Evolutionary conservation across 2,797 vertebrate genomes (phyloP).

Genomic region (Sciurus vulgaris): DNA sequence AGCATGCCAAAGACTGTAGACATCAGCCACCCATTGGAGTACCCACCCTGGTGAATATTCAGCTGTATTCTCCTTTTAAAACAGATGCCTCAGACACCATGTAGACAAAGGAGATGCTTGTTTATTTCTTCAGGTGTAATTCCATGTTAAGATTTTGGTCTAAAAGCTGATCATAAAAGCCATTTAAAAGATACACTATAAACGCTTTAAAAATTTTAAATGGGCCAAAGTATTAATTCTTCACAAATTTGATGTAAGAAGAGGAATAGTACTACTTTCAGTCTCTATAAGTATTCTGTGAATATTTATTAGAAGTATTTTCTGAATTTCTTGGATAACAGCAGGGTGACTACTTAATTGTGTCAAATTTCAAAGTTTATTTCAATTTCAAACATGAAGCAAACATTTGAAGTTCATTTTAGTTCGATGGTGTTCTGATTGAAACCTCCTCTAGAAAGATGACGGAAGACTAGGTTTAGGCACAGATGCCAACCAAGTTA

Average conservation of each 20-base stretch:
- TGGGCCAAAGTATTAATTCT: background rate
- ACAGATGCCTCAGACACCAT: rapidly evolving
- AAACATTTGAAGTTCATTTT: background rate
- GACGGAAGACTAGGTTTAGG: background rate
- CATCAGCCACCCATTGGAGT: conserved; percentile 51
- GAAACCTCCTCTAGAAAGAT: background rate
- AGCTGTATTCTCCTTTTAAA: background rate
- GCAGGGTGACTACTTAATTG: background rate
- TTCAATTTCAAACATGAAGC: background rate
- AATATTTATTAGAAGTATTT: background rate
- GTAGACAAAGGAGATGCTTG: background rate
- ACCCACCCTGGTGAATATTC: conserved; percentile 86
- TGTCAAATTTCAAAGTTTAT: background rate
- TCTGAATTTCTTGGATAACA: background rate
- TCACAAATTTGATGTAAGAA: background rate
- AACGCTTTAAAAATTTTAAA: background rate
- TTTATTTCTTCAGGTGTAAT: background rate
- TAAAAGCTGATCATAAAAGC: background rate
- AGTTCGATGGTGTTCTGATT: background rate
- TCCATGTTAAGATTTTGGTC: background rate
- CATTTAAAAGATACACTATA: background rate
- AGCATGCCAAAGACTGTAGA: background rate
- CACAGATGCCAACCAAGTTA: background rate
- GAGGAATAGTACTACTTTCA: background rate
- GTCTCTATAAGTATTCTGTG: background rate